phyloP scores from a whole-genome alignment of 2,113 vertebrate species.

The Pteropus alecto region DNA sequence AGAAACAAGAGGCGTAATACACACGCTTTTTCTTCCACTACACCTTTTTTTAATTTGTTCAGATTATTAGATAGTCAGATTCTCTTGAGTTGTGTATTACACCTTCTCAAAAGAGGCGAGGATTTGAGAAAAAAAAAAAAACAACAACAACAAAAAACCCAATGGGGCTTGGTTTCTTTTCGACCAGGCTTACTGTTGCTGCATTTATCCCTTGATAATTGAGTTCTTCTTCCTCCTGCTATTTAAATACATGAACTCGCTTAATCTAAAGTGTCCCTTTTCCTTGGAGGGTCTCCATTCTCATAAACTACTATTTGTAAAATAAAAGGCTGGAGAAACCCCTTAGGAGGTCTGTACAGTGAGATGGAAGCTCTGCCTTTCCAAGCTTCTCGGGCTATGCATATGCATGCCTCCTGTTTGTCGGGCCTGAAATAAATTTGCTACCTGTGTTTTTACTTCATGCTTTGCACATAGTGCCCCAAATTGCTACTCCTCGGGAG shows the following conservation, averaged over 20 bases:
- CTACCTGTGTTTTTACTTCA: slow-evolving; percentile 46
- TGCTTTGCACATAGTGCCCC: slow-evolving; percentile 35
- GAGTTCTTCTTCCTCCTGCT: background rate
- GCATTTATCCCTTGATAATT: background rate
- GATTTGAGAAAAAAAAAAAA: background rate
- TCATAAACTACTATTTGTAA: background rate
- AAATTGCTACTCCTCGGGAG: background rate
- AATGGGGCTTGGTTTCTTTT: background rate
- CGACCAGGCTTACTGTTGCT: background rate
- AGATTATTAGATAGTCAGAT: background rate
- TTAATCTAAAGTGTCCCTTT: background rate
- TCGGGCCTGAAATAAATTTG: slow-evolving; percentile 39
- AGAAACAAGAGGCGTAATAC: background rate
- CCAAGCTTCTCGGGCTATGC: background rate
- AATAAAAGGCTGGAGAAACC: background rate
- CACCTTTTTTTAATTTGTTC: slow-evolving; percentile 13
- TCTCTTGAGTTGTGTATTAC: background rate
- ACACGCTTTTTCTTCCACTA: background rate
- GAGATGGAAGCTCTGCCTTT: background rate
- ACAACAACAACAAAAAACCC: background rate
- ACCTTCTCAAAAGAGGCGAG: slow-evolving; percentile 6
- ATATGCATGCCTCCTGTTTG: background rate
- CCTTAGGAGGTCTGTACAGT: background rate
- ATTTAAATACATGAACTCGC: background rate
- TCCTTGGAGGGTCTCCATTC: background rate